phyloP scores from a whole-genome alignment of 2,888 invertebrate genomes.

The Rutpela maculata region DNA sequence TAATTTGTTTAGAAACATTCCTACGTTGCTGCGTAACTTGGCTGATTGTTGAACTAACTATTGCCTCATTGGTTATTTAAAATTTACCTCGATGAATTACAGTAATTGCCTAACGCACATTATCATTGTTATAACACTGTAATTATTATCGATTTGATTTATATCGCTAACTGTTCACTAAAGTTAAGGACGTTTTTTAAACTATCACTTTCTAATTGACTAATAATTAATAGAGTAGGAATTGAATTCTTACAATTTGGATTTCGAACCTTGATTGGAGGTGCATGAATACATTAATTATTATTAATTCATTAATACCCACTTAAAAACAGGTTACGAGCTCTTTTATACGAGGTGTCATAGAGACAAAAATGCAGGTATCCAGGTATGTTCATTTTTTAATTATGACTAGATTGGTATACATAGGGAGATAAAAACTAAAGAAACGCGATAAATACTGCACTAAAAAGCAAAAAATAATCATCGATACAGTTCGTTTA shows the following conservation, averaged over 20 bases:
- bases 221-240: background rate
- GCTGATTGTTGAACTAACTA: background rate
- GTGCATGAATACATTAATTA: no score
- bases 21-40: background rate
- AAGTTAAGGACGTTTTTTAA: conserved; percentile 13
- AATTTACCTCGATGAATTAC: conserved; percentile 21
- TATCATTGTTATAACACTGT: background rate
- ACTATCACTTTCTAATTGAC: conserved; percentile 6
- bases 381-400: no score
- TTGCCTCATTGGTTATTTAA: background rate
- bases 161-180: background rate
- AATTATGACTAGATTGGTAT: no score
- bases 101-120: background rate
- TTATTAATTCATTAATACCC: no score
- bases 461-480: no score
- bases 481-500: no score
- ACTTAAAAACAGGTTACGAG: no score
- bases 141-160: conserved; percentile 8
- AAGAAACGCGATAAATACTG: no score
- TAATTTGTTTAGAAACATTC: background rate
- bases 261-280: no score
- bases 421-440: no score
- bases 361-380: no score
- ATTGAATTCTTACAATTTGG: background rate
- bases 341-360: no score